Percentiles rank a stretch among this genome's conserved stretches.
These are phyloP conservation scores for Merluccius polli DNA, from an alignment of 2,797 vertebrate genomes.

Conservation along the genomic window DNA sequence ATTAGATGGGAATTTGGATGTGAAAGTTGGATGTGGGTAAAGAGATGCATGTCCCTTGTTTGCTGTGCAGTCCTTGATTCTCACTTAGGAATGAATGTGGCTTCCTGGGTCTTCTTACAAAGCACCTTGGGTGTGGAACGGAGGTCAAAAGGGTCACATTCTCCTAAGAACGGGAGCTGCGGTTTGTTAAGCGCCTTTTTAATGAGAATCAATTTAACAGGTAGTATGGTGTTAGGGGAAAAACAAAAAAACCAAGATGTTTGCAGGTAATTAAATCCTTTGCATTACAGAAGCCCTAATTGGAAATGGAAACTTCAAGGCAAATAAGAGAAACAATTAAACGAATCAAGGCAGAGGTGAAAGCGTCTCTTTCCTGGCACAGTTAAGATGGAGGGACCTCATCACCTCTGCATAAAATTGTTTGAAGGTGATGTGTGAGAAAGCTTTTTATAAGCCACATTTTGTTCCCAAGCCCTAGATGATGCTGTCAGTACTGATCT, in stretches of 20 bases:
- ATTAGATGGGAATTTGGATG: not conserved
- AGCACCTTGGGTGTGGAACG: slow-evolving; percentile 9
- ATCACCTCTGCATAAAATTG: slow-evolving; percentile 8
- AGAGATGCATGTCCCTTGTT: not conserved
- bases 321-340: slow-evolving; percentile 42
- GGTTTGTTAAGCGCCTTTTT: slow-evolving; percentile 27
- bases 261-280: slow-evolving; percentile 42
- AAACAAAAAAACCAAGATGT: slow-evolving; percentile 19
- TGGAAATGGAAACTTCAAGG: slow-evolving; percentile 43
- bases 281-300: slow-evolving; percentile 51
- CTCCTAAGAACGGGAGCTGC: slow-evolving; percentile 23
- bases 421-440: slow-evolving; percentile 7
- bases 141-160: slow-evolving; percentile 25
- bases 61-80: not conserved
- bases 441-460: not conserved
- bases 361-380: slow-evolving; percentile 13
- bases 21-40: not conserved
- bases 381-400: not conserved
- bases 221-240: slow-evolving; percentile 24
- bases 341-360: slow-evolving; percentile 17
- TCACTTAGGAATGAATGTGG: not conserved
- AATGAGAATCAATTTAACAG: slow-evolving; percentile 45
- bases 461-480: slow-evolving; percentile 24
- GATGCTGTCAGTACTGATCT: slow-evolving; percentile 53
- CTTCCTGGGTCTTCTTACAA: not conserved